Base-by-base conservation (phyloP, 1,140 invertebrate species). In the Cydia fagiglandana region DNA sequence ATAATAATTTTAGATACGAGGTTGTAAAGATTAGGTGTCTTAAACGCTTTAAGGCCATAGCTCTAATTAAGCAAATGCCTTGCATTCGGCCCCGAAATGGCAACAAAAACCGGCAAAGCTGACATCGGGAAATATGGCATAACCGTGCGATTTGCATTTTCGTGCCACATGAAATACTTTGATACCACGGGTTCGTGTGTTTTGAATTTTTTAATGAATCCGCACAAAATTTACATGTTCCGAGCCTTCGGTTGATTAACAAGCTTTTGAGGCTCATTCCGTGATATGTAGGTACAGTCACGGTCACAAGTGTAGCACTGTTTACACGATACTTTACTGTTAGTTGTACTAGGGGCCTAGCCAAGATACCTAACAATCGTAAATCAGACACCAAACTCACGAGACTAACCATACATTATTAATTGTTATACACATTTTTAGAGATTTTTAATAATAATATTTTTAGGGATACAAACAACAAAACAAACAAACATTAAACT, bases 91-190 rank as follows among this genome's bases (percentile, higher is more conserved):
- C 74, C 64, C 64, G 28, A 64, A 45, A 74, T 61, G 56, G 56
- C 56, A 17, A 15, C 79, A 78, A 81, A 81, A 80, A 20, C 56
- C 56, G 56, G 75, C 77, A 80, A 81, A 77, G 77, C 80, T 80
- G 83, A 86, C 85, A 84, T 82, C 78, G 77, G 64, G 82, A 88
- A 89, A 88, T 84, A 84, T 80, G 79, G 77, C 83, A 79, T 66
- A 80, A 79, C 80, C 73, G 41, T 28, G 73, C 50, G 56, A 90
- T 90, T 90, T 86, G 84, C 88, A 90, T 90, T 87, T 85, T 85
- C 88, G 87, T 90, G 88, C 80, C 30, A 79, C 86, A 88, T 90
- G 87, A 84, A 88, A 85, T 80, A 79, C 56, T 76, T 76, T 80
- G 80, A 82, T 77, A 78, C 80, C 77, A 78, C 77, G 53, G 68